Percentiles rank a stretch among this genome's conserved stretches.
Evolutionary conservation across 1,140 invertebrate genomes (phyloP).

Genomic region (Lordiphosa stackelbergi): DNA sequence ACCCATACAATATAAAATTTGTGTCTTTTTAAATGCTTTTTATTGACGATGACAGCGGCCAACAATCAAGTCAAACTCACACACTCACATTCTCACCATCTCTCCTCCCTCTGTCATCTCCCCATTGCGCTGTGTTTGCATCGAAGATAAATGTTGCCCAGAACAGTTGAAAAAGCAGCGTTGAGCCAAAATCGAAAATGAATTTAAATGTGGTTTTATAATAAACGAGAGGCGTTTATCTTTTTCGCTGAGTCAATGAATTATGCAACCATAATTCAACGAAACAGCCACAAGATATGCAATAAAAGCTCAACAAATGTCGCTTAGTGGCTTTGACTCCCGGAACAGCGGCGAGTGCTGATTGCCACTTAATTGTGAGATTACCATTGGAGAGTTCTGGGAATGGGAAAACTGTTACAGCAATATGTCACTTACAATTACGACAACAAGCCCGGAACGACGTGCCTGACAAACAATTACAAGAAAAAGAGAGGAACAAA

Average conservation of each 20-base stretch:
- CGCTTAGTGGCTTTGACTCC: conserved; percentile 18
- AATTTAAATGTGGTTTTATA: conserved; percentile 68
- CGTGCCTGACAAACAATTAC: conserved; percentile 70
- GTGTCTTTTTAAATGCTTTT: conserved; percentile 72
- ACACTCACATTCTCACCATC: conserved; percentile 11
- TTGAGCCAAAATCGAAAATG: conserved; percentile 63
- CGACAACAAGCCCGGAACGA: conserved; percentile 39
- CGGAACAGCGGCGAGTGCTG: conserved; percentile 18
- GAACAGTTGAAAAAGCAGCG: conserved; percentile 10
- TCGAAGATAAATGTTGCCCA: conserved; percentile 61
- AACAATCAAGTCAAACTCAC: conserved; percentile 24
- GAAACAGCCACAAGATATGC: conserved; percentile 32
- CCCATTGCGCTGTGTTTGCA: conserved; percentile 25
- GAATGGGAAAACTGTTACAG: conserved; percentile 22
- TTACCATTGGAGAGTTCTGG: conserved; percentile 1
- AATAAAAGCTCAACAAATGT: conserved; percentile 34
- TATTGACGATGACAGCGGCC: conserved; percentile 53
- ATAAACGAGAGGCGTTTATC: conserved; percentile 59
- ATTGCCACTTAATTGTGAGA: conserved; percentile 62
- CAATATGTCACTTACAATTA: conserved; percentile 68
- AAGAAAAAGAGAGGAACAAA: conserved; percentile 9
- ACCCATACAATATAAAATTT: conserved; percentile 56
- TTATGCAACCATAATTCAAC: conserved; percentile 68
- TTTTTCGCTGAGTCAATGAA: conserved; percentile 45
- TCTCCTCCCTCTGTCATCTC: too few relatives aligned